Base-by-base conservation (phyloP, 2,113 vertebrate genomes). In the Xyrauchen texanus region DNA sequence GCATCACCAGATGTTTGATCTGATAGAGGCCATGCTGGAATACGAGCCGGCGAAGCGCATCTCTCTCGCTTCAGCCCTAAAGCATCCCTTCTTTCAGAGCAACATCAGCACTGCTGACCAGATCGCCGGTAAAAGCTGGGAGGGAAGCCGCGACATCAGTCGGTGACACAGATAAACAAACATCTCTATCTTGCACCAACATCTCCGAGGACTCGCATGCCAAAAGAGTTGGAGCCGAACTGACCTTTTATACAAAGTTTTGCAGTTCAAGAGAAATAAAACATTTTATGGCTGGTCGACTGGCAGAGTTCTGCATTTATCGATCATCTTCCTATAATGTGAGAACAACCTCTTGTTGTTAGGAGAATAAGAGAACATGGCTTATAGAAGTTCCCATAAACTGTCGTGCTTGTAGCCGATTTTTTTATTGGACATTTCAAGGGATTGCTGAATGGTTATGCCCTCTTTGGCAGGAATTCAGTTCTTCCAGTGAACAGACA, bases 91-190 rank as follows among this genome's bases (percentile, higher is more conserved):
- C 90, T 99, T 98, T 10, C 90, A 92, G 77, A 88, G 55, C 11
- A 84, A 81, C 0, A 5, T 76, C 21, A 67, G 70, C 1, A 12
- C 34, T 0, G 42, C 90, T 7, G 96, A 96, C 55, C 92, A 93
- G 0, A 84, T 87, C 3, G 82, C 90, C 49, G 84, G 89, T 84
- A 98, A 98, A 88, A 90, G 87, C 85, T 99, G 97, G 97, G 97
- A 98, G 89, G 94, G 93, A 16, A 97, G 95, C 88, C 91, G 97
- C 0, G 96, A 98, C 92, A 98, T 99, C 92, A 99, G 97, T 92
- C 96, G 97, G 94, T 98, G 96, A 98, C 93, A n/a, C 0, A 44
- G 12, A 71, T 64, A 13, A 62, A 51, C 44, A n/a, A 72, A 60
- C 1, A 47, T 58, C 73, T 77, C 75, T 15, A 16, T 76, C 64